Conservation (phyloP, 2,888 invertebrate species). For the Latheticus oryzae region DNA sequence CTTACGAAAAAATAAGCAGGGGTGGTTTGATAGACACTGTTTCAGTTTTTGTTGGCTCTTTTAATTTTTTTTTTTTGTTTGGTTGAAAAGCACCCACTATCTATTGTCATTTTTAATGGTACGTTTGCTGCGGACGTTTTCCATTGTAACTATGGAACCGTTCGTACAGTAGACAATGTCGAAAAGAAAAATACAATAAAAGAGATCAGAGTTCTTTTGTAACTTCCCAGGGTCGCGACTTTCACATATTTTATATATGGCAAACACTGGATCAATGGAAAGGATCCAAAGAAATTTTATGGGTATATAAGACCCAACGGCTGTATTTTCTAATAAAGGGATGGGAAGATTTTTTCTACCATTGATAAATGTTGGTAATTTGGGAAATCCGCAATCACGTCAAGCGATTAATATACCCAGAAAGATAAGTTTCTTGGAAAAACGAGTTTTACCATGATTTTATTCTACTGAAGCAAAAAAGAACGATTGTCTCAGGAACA, state of each 20-base stretch:
- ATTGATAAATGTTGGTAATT: too few species aligned
- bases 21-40: slow-evolving; percentile 1
- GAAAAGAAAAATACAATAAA: slow-evolving; percentile 30
- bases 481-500: too few species aligned
- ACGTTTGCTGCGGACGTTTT: slow-evolving; percentile 10
- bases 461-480: too few species aligned
- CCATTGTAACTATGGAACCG: slow-evolving; percentile 16
- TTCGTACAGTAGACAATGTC: slow-evolving; percentile 18
- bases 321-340: slow-evolving; percentile 12
- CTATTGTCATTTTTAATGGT: slow-evolving; percentile 17
- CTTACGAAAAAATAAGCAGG: not conserved
- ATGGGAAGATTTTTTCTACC: slow-evolving; percentile 1
- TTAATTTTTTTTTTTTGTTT: slow-evolving; percentile 5
- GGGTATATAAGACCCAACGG: slow-evolving; percentile 25
- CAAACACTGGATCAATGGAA: slow-evolving; percentile 27
- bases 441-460: too few species aligned
- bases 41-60: too few species aligned
- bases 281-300: slow-evolving; percentile 23
- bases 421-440: not conserved
- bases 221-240: slow-evolving; percentile 43
- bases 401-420: slow-evolving; percentile 1
- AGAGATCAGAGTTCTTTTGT: slow-evolving; percentile 38
- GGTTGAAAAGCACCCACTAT: slow-evolving; percentile 24
- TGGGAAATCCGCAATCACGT: too few species aligned
- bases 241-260: slow-evolving; percentile 40